Evolutionary conservation across 2,113 vertebrate genomes (phyloP).

Genomic region (Nanorana parkeri): DNA sequence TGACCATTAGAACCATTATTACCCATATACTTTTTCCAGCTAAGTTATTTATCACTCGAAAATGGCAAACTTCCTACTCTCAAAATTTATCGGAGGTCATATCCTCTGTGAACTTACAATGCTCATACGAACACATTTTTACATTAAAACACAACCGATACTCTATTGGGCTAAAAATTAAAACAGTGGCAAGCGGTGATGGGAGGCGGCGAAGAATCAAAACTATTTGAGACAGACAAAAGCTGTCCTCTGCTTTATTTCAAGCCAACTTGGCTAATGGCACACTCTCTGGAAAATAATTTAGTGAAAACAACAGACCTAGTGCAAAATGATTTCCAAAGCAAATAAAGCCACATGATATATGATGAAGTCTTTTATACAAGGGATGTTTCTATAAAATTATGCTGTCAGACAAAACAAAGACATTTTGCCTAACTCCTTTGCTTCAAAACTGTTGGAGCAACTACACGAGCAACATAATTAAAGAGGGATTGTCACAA

Average conservation of each 20-base stretch:
- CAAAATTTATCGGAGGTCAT: too few relatives aligned
- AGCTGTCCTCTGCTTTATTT: slow-evolving; percentile 60
- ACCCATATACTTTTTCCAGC: too few relatives aligned
- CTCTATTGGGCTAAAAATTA: slow-evolving; percentile 25
- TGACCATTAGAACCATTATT: too few relatives aligned
- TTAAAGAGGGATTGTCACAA: slow-evolving; percentile 44
- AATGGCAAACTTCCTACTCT: too few relatives aligned
- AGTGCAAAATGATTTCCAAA: slow-evolving; percentile 62
- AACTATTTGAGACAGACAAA: slow-evolving; percentile 64
- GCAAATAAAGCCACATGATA: slow-evolving; percentile 58
- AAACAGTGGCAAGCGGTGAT: slow-evolving; percentile 20
- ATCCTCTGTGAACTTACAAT: too few relatives aligned
- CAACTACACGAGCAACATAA: slow-evolving; percentile 53
- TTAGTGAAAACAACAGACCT: slow-evolving; percentile 59
- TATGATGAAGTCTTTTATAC: slow-evolving; percentile 58
- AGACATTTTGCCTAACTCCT: slow-evolving; percentile 29
- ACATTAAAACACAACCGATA: too few relatives aligned
- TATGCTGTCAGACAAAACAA: slow-evolving; percentile 58
- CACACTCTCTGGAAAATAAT: slow-evolving; percentile 59
- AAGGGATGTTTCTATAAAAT: slow-evolving; percentile 59
- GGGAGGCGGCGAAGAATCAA: slow-evolving; percentile 58
- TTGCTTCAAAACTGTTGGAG: slow-evolving; percentile 56
- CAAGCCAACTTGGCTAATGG: slow-evolving; percentile 60
- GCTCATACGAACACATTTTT: too few relatives aligned
- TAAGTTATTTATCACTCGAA: too few relatives aligned